A percentile compares a stretch with the other conserved stretches of the same genome.
Evolutionary conservation across 2,113 vertebrate genomes (phyloP).

Genomic region (Upupa epops): DNA sequence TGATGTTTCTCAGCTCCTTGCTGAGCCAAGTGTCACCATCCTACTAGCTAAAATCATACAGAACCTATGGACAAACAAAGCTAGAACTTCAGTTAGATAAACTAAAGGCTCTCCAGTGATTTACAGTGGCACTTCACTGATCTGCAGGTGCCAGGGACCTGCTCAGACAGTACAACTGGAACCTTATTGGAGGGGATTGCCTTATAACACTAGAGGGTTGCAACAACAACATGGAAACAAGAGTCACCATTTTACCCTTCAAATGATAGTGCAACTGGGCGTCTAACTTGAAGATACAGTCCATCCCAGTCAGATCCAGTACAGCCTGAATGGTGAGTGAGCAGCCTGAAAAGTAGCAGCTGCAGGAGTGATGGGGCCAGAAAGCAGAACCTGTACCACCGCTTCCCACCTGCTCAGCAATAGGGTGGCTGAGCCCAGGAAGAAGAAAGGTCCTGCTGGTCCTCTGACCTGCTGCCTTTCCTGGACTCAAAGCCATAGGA

Average conservation of each 20-base stretch:
- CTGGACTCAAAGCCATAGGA: accelerated
- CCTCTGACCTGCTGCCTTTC: not conserved
- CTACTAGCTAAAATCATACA: not conserved
- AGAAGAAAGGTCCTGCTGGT: not conserved
- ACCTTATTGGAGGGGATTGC: not conserved
- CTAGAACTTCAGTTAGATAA: not conserved
- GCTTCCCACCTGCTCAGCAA: not conserved
- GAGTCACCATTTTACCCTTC: not conserved
- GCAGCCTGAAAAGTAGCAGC: not conserved
- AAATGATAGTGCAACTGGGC: too few relatives aligned
- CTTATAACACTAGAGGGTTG: not conserved
- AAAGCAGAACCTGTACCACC: accelerated
- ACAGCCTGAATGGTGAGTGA: not conserved
- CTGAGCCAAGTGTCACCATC: not conserved
- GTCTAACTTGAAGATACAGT: not conserved
- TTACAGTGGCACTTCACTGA: not conserved
- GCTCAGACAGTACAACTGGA: not conserved
- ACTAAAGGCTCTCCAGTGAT: not conserved
- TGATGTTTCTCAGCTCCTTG: not conserved
- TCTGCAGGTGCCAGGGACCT: not conserved
- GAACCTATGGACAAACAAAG: not conserved
- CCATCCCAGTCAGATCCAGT: not conserved
- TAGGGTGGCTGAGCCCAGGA: not conserved
- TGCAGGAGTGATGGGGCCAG: accelerated
- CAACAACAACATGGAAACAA: not conserved